phyloP scores from a whole-genome alignment of 2,888 invertebrate genomes.

The Tanypteryx hageni region DNA sequence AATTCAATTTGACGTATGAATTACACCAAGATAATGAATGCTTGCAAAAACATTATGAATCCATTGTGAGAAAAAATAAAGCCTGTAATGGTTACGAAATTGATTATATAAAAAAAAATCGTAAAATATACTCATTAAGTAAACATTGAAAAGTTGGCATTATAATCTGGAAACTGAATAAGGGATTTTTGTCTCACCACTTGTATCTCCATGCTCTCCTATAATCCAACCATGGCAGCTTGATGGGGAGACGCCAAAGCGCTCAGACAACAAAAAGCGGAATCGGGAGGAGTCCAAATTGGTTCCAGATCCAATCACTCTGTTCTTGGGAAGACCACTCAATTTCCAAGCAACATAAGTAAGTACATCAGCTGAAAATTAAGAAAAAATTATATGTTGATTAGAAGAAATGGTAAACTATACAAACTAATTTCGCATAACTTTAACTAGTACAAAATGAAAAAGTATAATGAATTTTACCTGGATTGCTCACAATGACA shows the following conservation, averaged over 20 bases:
- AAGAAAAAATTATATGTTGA: neutral
- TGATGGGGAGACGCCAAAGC: slow-evolving; percentile 87
- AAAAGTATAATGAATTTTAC: slow-evolving; percentile 69
- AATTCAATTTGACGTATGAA: no score
- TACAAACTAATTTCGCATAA: neutral
- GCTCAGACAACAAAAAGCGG: slow-evolving; percentile 90
- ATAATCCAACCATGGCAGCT: slow-evolving; percentile 96
- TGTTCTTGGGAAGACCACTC: slow-evolving; percentile 90
- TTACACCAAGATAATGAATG: no score
- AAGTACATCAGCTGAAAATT: slow-evolving; percentile 85
- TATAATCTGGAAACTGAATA: no score
- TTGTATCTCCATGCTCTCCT: slow-evolving; percentile 95
- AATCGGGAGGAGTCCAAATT: slow-evolving; percentile 95
- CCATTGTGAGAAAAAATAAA: no score
- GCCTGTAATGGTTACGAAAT: no score
- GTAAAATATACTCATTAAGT: no score
- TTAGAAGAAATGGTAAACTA: neutral
- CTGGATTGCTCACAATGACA: slow-evolving; percentile 92
- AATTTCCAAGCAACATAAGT: slow-evolving; percentile 97
- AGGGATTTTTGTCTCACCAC: slow-evolving; percentile 77
- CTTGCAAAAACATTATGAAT: no score
- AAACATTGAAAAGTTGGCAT: no score
- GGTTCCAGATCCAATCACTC: slow-evolving; percentile 94
- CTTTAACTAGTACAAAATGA: neutral
- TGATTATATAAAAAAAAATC: no score